phyloP scores from a whole-genome alignment of 2,113 vertebrate genomes.

The Piprites chloris region DNA sequence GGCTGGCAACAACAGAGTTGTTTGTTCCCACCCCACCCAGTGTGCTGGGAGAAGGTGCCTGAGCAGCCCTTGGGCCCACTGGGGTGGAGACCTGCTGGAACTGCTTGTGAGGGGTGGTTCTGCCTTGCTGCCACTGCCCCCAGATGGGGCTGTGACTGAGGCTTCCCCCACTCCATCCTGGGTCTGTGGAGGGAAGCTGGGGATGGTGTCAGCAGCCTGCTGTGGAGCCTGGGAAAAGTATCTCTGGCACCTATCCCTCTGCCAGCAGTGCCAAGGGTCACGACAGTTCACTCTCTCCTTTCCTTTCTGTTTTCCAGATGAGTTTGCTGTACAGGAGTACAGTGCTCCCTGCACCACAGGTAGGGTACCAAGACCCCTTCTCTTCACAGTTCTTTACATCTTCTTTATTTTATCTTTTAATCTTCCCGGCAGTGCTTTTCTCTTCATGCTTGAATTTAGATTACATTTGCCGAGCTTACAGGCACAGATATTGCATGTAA shows the following conservation, averaged over 20 bases:
- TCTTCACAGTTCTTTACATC: background rate
- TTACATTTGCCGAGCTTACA: background rate
- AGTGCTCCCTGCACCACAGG: constrained; percentile 59
- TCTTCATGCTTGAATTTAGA: background rate
- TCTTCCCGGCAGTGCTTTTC: background rate
- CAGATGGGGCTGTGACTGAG: constrained; percentile 44
- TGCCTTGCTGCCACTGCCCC: background rate
- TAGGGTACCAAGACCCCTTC: background rate
- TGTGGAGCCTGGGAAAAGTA: background rate
- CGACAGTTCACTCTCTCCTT: background rate
- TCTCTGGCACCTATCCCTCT: background rate
- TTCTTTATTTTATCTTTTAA: background rate
- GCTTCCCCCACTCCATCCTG: accelerated
- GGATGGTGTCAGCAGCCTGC: background rate
- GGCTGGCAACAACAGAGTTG: background rate
- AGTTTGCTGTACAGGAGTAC: constrained; percentile 60
- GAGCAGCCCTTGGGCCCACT: background rate
- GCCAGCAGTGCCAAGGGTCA: background rate
- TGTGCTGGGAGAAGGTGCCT: background rate
- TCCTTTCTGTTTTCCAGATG: constrained; percentile 44
- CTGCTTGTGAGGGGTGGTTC: background rate
- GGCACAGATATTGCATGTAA: background rate
- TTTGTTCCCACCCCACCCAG: background rate
- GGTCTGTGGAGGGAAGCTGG: background rate
- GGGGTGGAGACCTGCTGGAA: too few relatives aligned